phyloP scores from a whole-genome alignment of 2,113 vertebrate genomes.

The Leucoraja erinaceus region DNA sequence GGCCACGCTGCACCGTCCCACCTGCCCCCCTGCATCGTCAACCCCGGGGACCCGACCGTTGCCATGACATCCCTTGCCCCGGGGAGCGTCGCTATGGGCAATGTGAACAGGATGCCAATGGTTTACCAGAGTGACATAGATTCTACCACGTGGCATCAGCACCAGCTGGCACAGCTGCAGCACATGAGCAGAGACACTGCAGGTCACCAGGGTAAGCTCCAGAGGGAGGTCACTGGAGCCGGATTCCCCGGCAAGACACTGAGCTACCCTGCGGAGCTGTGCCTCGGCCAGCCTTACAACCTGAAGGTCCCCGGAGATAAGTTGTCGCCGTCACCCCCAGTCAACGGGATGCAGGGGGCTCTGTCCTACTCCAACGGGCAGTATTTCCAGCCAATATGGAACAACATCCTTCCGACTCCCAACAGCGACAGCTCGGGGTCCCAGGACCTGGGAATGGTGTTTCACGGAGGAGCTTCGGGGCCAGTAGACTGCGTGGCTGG shows the following conservation, averaged over 20 bases:
- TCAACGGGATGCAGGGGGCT: conserved; percentile 78
- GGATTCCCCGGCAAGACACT: conserved; percentile 76
- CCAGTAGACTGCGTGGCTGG: conserved; percentile 79
- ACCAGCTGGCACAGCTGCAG: conserved; percentile 81
- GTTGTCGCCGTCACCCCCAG: conserved; percentile 84
- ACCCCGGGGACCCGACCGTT: conserved; percentile 73
- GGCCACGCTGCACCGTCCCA: conserved; percentile 71
- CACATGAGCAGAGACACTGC: conserved; percentile 76
- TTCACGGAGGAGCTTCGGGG: conserved; percentile 75
- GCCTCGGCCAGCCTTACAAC: conserved; percentile 83
- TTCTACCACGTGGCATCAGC: conserved; percentile 86
- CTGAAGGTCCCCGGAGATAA: conserved; percentile 86
- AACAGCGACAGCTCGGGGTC: conserved; percentile 98
- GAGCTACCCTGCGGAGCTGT: conserved; percentile 83
- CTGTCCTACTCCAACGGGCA: conserved; percentile 86
- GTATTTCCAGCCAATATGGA: conserved; percentile 93
- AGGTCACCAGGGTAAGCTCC: conserved; percentile 67
- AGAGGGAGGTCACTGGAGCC: conserved; percentile 64
- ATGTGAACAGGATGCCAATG: conserved; percentile 76
- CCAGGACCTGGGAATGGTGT: conserved; percentile 87
- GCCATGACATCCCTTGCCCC: conserved; percentile 60
- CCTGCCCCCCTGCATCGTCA: conserved; percentile 76
- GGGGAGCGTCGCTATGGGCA: conserved; percentile 63
- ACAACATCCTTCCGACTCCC: conserved; percentile 92
- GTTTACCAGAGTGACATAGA: conserved; percentile 80